Evolutionary conservation across 2,888 invertebrate species (phyloP), one percentile per base, ranked within the genome.

Genomic region (Netelia fuscicornis): DNA sequence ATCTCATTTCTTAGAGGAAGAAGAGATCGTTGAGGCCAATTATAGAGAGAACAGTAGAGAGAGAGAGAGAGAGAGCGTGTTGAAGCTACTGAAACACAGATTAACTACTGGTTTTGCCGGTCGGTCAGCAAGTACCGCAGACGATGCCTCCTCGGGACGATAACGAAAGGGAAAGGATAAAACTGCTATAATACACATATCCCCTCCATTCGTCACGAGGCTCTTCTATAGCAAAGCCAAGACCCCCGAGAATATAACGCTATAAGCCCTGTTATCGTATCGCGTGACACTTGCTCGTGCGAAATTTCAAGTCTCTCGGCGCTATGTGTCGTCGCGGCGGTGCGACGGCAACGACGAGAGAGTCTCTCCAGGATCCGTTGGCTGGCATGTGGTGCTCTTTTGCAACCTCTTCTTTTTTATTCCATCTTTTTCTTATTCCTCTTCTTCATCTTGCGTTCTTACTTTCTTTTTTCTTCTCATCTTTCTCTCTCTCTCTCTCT

Each of bases 281-380:
- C 87, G 88, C 87, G 88, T 89, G 89, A 89, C 89, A 85, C 88
- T 78, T 86, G 85, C 87, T 87, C 87, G 89, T 88, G 88, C 86
- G 90, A 90, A 90, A 86, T 77, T 76, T 80, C 70, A 65, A 80
- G 44, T 60, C 60, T 48, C 17, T 42, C 72, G 72, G 71, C 64
- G 52, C 44, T n/a, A 30, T n/a, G 25, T 62, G 62, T 23, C 48
- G 42, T 71, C 17, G 13, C 17, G 17, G 74, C 62, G 25, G 48
- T 48, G 23, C 60, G 1, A 17, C 48, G 37, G 58, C 42, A 48
- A 48, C 52, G 17, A 30, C 67, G 17, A 75, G 67, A 75, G 67
- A 2, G 20, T 37, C 62, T 64, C 78, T 64, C 52, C 62, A 71
- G 54, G 44, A n/a, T 60, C 58, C 23, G 44, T 65, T 13, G 80